These are phyloP conservation scores for Notechis scutatus DNA, from an alignment of 2,113 vertebrate species.

Conservation along the genomic window DNA sequence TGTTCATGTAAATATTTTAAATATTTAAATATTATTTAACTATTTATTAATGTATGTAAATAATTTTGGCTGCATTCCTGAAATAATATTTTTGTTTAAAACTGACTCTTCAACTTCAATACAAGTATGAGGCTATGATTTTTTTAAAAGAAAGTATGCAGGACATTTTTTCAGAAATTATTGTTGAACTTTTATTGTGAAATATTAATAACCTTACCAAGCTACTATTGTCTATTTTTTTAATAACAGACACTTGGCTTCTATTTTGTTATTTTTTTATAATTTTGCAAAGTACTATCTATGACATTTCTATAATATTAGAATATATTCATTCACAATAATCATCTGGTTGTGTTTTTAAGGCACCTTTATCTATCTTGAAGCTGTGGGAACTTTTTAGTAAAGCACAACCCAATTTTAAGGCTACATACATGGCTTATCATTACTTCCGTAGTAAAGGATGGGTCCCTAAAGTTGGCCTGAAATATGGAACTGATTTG, in stretches of 20 bases:
- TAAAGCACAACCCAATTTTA: conserved; percentile 74
- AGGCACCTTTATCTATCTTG: conserved; percentile 78
- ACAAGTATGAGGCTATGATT: background rate
- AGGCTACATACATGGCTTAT: conserved; percentile 82
- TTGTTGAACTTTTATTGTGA: background rate
- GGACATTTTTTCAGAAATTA: background rate
- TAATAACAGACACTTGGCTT: fast-evolving
- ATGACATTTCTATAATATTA: background rate
- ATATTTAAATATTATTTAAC: too few species aligned
- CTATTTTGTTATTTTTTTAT: background rate
- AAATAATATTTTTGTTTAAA: background rate
- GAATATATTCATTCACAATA: background rate
- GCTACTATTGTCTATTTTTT: background rate
- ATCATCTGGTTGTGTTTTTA: conserved; percentile 1
- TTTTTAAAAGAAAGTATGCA: background rate
- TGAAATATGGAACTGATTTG: conserved; percentile 91
- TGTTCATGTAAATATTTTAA: background rate
- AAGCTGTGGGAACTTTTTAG: conserved; percentile 82
- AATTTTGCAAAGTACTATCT: background rate
- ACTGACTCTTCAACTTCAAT: background rate
- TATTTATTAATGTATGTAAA: background rate
- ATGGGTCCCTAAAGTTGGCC: conserved; percentile 91
- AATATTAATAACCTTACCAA: background rate
- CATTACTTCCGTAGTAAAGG: conserved; percentile 89
- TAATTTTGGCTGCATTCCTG: background rate